Evolutionary conservation across 2,797 vertebrate species (phyloP), one percentile per base, ranked within the genome.

Genomic region (Florisuga fusca): DNA sequence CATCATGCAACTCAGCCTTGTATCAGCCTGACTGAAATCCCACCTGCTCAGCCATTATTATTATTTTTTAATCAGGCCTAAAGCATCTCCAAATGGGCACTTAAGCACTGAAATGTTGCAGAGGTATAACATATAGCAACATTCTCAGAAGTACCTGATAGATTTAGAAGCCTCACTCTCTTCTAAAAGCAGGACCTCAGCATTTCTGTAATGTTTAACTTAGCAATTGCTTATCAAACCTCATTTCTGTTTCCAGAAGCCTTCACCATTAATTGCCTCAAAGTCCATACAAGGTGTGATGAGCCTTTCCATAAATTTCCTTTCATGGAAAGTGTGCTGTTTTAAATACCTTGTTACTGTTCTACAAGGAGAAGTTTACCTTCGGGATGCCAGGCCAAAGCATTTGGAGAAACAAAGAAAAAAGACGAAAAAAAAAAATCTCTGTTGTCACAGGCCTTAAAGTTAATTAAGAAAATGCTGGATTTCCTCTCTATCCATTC

Each of bases 1-100:
- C 34, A 9, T 38, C 75, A n/a, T 1, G 2, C 58, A 69, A 2
- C 51, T 74, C 61, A 53, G 46, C 50, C 57, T 88, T 9, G 0
- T 12, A 18, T 55, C 34, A 50, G 9, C 21, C 41, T 66, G 54
- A 68, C 76, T 62, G 69, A 84, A 81, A 55, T 51, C 46, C 64
- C 72, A 72, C 31, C n/a, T 78, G 31, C 85, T 92, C 79, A 57
- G 79, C 55, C 27, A 36, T 55, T 54, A 38, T 77, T 87, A 54
- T 63, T 89, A 54, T 80, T 80, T 93, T 94, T 91, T 87, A 96
- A 96, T 93, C 92, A 93, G 79, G 45, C 26, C 53, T 33, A 61
- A 93, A 92, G 73, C 89, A 91, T 67, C 73, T 89, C 34, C 81
- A 91, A 92, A 88, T 59, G 50, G 63, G 71, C 74, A 84, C 71